Evolutionary conservation across 2,888 invertebrate genomes (phyloP).

Genomic region (Gymnosoma rotundatum): DNA sequence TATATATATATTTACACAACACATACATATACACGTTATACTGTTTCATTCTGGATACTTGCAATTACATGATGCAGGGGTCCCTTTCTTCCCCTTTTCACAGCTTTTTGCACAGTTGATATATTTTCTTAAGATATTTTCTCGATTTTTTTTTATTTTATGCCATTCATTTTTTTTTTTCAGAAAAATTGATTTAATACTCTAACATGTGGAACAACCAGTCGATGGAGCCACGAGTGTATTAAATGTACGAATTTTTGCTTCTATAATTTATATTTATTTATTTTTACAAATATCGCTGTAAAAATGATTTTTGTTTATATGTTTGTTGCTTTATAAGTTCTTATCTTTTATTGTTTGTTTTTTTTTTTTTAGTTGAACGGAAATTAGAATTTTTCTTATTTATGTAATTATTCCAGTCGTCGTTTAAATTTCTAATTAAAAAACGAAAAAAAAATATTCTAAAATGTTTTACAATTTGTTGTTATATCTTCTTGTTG

Average conservation of each 20-base stretch:
- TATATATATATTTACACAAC: neutral
- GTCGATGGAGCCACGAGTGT: too few species aligned
- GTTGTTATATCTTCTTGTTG: neutral
- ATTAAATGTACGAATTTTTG: too few species aligned
- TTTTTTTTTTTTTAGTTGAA: neutral
- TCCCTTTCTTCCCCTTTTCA: neutral
- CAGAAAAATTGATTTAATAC: too few species aligned
- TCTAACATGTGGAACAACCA: too few species aligned
- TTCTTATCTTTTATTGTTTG: too few species aligned
- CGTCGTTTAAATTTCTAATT: conserved; percentile 16
- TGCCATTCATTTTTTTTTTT: too few species aligned
- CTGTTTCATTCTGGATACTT: neutral
- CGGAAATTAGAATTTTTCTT: neutral
- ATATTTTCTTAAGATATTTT: neutral
- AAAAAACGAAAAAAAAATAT: neutral
- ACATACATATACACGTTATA: neutral
- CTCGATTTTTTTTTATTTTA: neutral
- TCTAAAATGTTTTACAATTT: conserved; percentile 26
- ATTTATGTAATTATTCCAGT: neutral
- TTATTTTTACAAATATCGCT: too few species aligned
- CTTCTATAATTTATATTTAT: too few species aligned
- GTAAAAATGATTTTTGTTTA: too few species aligned
- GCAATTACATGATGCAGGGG: neutral
- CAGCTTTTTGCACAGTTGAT: neutral
- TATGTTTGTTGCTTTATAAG: neutral